Evolutionary conservation across 2,888 invertebrate genomes (phyloP).

Genomic region (Resseliella maxima): DNA sequence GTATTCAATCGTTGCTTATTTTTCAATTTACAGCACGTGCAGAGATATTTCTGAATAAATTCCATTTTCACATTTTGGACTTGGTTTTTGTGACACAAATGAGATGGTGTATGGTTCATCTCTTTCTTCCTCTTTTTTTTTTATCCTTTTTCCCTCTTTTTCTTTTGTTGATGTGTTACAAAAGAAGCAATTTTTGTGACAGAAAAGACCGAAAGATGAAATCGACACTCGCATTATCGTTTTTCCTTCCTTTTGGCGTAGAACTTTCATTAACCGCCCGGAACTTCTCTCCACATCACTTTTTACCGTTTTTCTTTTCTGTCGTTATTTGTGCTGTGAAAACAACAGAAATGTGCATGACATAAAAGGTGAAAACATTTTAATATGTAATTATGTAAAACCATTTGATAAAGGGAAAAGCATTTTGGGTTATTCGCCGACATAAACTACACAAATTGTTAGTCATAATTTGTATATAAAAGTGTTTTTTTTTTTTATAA

Average conservation of each 20-base stretch:
- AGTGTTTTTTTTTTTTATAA: no score
- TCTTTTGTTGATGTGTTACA: no score
- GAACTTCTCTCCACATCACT: no score
- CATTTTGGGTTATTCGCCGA: no score
- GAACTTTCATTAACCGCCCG: neutral
- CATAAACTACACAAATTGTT: no score
- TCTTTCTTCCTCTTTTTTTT: no score
- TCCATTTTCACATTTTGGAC: neutral
- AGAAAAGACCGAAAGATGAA: neutral
- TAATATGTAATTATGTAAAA: neutral
- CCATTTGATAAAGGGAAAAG: neutral
- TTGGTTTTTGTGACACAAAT: neutral
- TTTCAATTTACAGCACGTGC: constrained; percentile 31
- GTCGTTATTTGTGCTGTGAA: no score
- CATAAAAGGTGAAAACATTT: neutral
- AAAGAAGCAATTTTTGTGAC: no score
- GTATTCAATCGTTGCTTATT: neutral
- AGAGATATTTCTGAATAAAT: neutral
- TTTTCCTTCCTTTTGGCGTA: neutral
- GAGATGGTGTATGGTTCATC: no score
- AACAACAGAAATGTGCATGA: neutral
- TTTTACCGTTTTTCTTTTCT: no score
- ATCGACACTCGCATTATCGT: neutral
- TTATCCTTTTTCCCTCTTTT: no score
- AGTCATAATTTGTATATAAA: no score